A percentile compares a stretch with the other conserved stretches of the same genome.
Evolutionary conservation across 2,797 vertebrate species (phyloP).

Genomic region (Coreius guichenoti): DNA sequence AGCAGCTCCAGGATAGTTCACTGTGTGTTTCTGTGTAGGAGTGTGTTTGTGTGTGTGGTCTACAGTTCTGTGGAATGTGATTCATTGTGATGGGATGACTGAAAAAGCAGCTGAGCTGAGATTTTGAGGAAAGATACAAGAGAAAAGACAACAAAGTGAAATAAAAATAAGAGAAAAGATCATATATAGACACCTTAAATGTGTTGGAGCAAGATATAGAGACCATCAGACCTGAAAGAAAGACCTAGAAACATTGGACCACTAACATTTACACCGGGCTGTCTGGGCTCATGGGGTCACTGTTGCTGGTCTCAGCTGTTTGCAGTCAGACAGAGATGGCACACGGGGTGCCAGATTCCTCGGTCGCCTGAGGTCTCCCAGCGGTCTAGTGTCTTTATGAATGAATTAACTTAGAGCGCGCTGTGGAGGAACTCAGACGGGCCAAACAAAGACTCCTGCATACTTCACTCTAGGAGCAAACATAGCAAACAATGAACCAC

Average conservation of each 20-base stretch:
- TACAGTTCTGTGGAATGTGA: conserved; percentile 55
- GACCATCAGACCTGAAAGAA: not conserved
- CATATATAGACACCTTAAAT: not conserved
- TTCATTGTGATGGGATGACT: conserved; percentile 62
- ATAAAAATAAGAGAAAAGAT: not conserved
- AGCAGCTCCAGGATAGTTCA: conserved; percentile 3
- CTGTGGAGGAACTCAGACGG: conserved; percentile 53
- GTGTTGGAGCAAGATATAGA: not conserved
- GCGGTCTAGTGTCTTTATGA: conserved; percentile 52
- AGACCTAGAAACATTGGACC: not conserved
- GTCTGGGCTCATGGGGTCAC: conserved; percentile 34
- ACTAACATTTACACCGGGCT: conserved; percentile 15
- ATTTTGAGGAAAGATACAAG: conserved; percentile 8
- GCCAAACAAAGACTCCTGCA: conserved; percentile 61
- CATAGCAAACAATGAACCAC: conserved; percentile 35
- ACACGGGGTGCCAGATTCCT: conserved; percentile 47
- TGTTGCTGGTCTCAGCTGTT: conserved; percentile 51
- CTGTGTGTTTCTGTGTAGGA: conserved; percentile 34
- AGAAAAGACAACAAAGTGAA: not conserved
- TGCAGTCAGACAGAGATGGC: conserved; percentile 26
- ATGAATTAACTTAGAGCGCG: conserved; percentile 51
- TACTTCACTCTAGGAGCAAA: conserved; percentile 20
- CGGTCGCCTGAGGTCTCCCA: conserved; percentile 1
- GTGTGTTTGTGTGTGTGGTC: conserved; percentile 58
- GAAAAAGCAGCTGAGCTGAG: conserved; percentile 1